Evolutionary conservation across 1,140 invertebrate species (phyloP), one percentile per base, ranked within the genome.

Genomic region (Muscidifurax raptorellus): DNA sequence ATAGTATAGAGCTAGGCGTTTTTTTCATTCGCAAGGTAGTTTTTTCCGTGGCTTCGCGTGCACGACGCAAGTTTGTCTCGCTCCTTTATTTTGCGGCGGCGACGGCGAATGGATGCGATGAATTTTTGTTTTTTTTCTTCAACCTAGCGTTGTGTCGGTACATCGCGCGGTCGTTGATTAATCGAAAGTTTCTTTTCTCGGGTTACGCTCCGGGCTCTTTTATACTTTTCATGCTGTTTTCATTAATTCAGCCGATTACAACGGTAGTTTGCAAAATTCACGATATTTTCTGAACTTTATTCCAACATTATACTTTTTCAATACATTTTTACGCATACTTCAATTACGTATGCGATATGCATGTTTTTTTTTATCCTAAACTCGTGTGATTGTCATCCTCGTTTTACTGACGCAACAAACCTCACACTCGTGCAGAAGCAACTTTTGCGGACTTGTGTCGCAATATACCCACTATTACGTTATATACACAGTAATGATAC

Each of bases 51-150:
- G 79, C 22, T 75, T 75, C 32, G 72, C 71, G 52, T 82, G 80
- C 15, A 25, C 22, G 52, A 75, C 7, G 13, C 72, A 25, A 82
- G 52, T 82, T 82, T 82, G 32, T 82, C 71, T 82, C 75, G 52
- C 6, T 64, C 9, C 52, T 75, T 75, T 75, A 66, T 75, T 75
- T 82, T 66, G n/a, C 59, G 69, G 72, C 18, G 12, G 6, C 18
- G 44, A 47, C 44, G 36, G 7, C 7, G 71, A 76, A 69, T 66
- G 64, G 74, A 76, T 40, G 64, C 64, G 36, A 80, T 47, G 79
- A 67, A 82, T 79, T 84, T 80, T 78, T 75, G 13, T 67, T 28
- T 32, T 40, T 27, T 71, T 69, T 74, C 44, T 47, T 47, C 30
- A 7, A 10, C 25, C 22, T 2, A 59, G 52, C 18, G 22, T 47